Evolutionary conservation across 2,797 vertebrate genomes (phyloP).

Genomic region (Peromyscus attwateri): DNA sequence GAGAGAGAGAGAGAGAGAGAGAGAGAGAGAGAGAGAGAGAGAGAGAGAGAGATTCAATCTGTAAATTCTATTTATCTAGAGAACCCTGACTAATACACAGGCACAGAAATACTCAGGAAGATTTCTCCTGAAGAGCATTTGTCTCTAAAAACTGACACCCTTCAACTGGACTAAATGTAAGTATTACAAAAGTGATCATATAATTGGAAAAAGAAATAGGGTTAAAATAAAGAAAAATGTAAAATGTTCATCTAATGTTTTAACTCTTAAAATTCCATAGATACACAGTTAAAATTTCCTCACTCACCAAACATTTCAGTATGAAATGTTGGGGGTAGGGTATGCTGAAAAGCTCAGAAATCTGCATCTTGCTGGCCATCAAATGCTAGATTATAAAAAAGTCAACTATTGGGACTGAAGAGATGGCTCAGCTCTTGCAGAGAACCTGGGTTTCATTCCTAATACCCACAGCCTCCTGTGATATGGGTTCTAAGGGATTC

Average conservation of each 20-base stretch:
- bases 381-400: neutral
- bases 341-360: neutral
- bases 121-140: neutral
- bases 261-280: constrained; percentile 35
- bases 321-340: constrained; percentile 7
- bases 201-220: neutral
- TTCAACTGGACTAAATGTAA: constrained; percentile 36
- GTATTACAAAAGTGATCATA: constrained; percentile 34
- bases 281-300: neutral
- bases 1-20: neutral
- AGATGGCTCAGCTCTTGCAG: neutral
- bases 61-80: neutral
- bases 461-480: neutral
- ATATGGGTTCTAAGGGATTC: no score
- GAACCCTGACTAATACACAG: neutral
- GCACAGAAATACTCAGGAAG: neutral
- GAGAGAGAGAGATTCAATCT: neutral
- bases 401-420: neutral
- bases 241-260: neutral
- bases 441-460: neutral
- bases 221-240: neutral
- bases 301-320: neutral
- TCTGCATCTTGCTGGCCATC: neutral
- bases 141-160: constrained; percentile 18
- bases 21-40: neutral